Evolutionary conservation across 2,113 vertebrate species (phyloP).

Genomic region (Crotalus helleri): DNA sequence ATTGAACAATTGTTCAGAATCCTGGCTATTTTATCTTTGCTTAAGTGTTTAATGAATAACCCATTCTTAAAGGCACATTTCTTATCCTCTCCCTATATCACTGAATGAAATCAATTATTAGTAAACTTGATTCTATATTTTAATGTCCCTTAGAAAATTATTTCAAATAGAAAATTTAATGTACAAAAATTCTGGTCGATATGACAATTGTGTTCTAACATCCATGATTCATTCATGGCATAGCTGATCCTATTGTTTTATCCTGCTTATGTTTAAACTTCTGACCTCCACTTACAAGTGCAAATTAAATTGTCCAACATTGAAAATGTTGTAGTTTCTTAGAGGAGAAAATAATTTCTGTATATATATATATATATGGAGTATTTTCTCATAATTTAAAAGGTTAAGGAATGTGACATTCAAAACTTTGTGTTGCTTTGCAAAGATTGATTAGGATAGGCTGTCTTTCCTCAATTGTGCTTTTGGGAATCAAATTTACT

Average conservation of each 20-base stretch:
- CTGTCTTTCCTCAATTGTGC: slow-evolving; percentile 25
- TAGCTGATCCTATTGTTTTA: background rate
- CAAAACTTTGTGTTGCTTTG: slow-evolving; percentile 43
- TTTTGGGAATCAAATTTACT: slow-evolving; percentile 46
- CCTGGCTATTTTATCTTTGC: background rate
- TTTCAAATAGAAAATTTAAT: background rate
- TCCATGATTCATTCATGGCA: background rate
- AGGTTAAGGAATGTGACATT: slow-evolving; percentile 15
- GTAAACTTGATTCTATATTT: background rate
- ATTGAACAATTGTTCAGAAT: background rate
- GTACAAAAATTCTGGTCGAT: background rate
- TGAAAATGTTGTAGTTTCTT: background rate
- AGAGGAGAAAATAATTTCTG: background rate
- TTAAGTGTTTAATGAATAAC: background rate
- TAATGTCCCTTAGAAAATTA: background rate
- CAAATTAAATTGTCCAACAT: background rate
- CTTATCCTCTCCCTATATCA: background rate
- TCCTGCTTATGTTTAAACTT: background rate
- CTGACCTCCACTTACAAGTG: background rate
- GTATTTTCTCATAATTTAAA: background rate
- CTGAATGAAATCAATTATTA: background rate
- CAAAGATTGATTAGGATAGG: slow-evolving; percentile 40
- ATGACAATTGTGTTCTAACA: background rate
- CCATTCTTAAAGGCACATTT: background rate
- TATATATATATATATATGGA: background rate